Base-by-base conservation (phyloP, 1,140 invertebrate genomes). In the Rhopalosiphum padi region DNA sequence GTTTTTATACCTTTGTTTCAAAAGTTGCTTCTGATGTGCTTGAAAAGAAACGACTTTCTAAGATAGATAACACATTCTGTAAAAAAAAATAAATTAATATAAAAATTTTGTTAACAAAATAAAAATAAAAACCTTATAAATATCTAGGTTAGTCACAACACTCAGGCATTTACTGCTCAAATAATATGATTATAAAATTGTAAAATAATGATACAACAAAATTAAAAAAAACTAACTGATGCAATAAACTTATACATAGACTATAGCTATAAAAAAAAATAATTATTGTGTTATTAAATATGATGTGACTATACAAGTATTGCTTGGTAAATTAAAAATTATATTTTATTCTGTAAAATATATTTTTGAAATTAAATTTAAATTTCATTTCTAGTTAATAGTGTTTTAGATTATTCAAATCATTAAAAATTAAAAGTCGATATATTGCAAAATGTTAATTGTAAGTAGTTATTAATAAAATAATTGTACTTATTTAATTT, bases 1-100 rank as follows among this genome's bases (percentile, higher is more conserved):
- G 30, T 77, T 0, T 77, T 30, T 51, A 35, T 94, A 96, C 96
- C 95, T 97, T 97, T 6, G 96, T 97, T 95, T 97, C 97, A 95
- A 97, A 97, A 35, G 96, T 96, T 30, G 97, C 97, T 95, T 97
- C 97, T 21, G 96, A 96, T 94, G 97, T 97, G 22, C 82, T 92
- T 92, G 91, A 93, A 85, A 85, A 93, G 2, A 93, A 43, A 55
- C 91, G 91, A 53, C 82, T 93, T 15, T 93, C 91, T 53, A 93
- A 41, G n/a, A 85, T 51, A 18, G 91, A 93, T 41, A 93, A 53
- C 53, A 93, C 48, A 51, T 93, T 93, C 91, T 93, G 25, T 48
- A 93, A 93, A 55, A 1, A 85, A n/a, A 18, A 55, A 55, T 25
- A 91, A 48, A n/a, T 37, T 41, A 30, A 41, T 92, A 9, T 85